Base-by-base conservation (phyloP, 1,140 invertebrate species). In the Drosophila novamexicana region DNA sequence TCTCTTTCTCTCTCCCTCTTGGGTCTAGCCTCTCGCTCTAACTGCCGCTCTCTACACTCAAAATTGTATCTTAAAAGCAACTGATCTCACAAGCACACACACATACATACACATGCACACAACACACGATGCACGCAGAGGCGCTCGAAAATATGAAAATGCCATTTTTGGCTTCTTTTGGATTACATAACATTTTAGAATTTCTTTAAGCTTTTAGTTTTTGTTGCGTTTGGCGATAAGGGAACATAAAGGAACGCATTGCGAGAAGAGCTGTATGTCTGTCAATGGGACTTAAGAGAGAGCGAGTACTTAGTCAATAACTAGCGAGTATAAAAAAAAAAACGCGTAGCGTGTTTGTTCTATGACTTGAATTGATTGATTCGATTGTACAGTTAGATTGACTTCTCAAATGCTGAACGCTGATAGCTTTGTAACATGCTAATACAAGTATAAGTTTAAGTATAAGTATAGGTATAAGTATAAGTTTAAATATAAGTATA, bases 201-300 rank as follows among this genome's bases (percentile, higher is more conserved):
- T 8, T 39, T 65, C 2, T 47, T 58, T 18, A 16, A 14, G 34
- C 14, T 52, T 44, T 14, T 42, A 32, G 2, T 58, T n/a, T 14
- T 42, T 66, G 42, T 57, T 57, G 64, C 64, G 32, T 39, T 45
- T 39, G 44, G 40, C 70, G 70, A 73, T 68, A 68, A 68, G 12
- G 6, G 10, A 49, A 29, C n/a, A 34, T 7, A 49, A 10, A 29
- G 18, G 18, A 29, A 6, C 18, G 47, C 16, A 29, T 18, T 34
- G 49, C 1, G 7, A 16, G 32, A n/a, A 6, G 29, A 34, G 49
- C 29, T 52, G 32, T 9, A 18, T 36, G 7, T 34, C 8, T 50
- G 36, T 63, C 22, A 39, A 6, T 45, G 34, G 10, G n/a, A 12
- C 32, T 50, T 18, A 14, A 49, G 40, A 16, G 45, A 54, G 39